These are phyloP conservation scores for Pyrgus malvae DNA, from an alignment of 2,888 invertebrate species.

Conservation along the genomic window DNA sequence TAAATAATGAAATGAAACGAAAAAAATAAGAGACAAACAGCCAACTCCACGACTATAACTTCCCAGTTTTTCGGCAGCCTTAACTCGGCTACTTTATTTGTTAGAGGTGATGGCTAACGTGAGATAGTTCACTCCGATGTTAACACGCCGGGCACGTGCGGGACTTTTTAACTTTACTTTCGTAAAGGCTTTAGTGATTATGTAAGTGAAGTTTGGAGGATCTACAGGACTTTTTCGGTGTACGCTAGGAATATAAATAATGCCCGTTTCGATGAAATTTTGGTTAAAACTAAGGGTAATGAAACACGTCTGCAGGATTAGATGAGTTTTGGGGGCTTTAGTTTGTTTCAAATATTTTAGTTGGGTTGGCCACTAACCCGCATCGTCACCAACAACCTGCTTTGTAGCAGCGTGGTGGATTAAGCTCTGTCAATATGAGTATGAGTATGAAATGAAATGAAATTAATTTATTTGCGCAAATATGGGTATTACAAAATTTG, in stretches of 20 bases:
- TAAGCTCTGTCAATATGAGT: no score
- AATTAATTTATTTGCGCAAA: no score
- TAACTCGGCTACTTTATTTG: conserved; percentile 70
- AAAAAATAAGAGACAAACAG: neutral
- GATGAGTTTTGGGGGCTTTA: no score
- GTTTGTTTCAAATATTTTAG: no score
- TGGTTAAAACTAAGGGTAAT: neutral
- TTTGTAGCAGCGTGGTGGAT: no score
- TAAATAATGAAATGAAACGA: neutral
- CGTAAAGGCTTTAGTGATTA: conserved; percentile 44
- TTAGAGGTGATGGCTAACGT: conserved; percentile 69
- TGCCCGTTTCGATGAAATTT: neutral
- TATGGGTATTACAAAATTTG: no score
- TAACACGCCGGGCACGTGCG: conserved; percentile 53
- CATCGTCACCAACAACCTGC: no score
- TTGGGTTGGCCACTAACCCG: no score
- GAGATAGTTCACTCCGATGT: conserved; percentile 65
- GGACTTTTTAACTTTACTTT: conserved; percentile 59
- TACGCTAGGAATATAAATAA: conserved; percentile 14
- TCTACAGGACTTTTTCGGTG: conserved; percentile 4
- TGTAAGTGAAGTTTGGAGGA: conserved; percentile 34
- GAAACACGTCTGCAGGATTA: no score
- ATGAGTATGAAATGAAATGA: no score
- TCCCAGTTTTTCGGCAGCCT: conserved; percentile 16
- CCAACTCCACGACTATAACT: neutral